Evolutionary conservation across 1,140 invertebrate genomes (phyloP).

Genomic region (Potamilus streckersoni): DNA sequence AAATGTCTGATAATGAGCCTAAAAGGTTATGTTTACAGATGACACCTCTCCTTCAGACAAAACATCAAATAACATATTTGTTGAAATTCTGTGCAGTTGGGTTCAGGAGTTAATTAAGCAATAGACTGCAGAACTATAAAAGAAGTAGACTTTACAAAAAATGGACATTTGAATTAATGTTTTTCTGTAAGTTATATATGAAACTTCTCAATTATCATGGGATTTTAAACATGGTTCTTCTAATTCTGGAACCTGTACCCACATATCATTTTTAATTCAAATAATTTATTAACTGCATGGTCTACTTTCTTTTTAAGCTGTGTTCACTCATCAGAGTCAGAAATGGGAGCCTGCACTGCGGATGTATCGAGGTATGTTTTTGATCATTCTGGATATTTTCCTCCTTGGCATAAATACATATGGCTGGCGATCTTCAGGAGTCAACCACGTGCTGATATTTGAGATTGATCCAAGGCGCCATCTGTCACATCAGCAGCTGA

Average conservation of each 20-base stretch:
- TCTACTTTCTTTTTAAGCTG: constrained; percentile 38
- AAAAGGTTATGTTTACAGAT: too few species aligned
- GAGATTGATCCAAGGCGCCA: constrained; percentile 98
- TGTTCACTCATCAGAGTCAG: constrained; percentile 38
- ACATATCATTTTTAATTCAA: background rate
- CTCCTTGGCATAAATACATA: constrained; percentile 97
- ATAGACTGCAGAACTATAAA: too few species aligned
- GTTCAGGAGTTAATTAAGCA: too few species aligned
- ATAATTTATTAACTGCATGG: background rate
- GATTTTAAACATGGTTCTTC: background rate
- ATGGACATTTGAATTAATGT: background rate
- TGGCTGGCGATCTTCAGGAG: constrained; percentile 97
- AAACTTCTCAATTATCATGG: background rate
- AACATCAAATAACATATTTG: too few species aligned
- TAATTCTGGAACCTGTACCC: background rate
- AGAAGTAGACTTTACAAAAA: too few species aligned
- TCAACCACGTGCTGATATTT: constrained; percentile 99
- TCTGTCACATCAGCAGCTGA: constrained; percentile 92
- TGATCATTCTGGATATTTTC: constrained; percentile 94
- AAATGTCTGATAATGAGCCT: too few species aligned
- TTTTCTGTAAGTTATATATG: background rate
- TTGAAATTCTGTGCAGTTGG: too few species aligned
- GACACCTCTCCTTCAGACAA: too few species aligned
- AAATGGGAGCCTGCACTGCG: constrained; percentile 68
- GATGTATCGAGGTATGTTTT: constrained; percentile 91